These are phyloP conservation scores for Uromys caudimaculatus DNA, from an alignment of 2,797 vertebrate genomes.

Conservation along the genomic window DNA sequence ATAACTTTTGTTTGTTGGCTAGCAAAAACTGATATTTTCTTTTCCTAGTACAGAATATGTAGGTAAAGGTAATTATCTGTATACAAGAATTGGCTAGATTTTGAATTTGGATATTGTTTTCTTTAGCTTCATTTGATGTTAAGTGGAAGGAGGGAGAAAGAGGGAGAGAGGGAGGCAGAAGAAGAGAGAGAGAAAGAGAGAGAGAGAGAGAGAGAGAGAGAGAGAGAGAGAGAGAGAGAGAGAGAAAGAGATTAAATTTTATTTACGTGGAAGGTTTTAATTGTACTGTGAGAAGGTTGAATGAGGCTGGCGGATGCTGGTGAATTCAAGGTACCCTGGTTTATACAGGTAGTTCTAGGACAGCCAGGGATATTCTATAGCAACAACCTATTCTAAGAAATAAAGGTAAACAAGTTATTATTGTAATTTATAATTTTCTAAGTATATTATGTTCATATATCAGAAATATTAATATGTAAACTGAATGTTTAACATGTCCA, in stretches of 20 bases:
- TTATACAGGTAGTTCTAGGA: neutral
- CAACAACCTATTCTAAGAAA: neutral
- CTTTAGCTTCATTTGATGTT: neutral
- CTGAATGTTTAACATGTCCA: neutral
- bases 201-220: no score
- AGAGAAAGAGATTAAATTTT: neutral
- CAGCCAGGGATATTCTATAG: neutral
- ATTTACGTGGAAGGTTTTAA: neutral
- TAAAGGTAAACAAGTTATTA: neutral
- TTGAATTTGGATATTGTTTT: neutral
- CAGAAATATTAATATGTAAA: neutral
- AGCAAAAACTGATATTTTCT: neutral
- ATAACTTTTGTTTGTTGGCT: neutral
- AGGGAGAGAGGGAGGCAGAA: no score
- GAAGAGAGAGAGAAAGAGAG: no score
- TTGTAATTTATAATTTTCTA: neutral
- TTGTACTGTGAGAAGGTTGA: neutral
- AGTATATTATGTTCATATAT: neutral
- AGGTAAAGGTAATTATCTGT: neutral
- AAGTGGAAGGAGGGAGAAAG: neutral
- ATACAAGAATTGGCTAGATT: neutral
- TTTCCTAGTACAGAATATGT: neutral
- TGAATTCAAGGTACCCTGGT: neutral
- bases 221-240: no score
- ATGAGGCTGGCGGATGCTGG: neutral